These are phyloP conservation scores for Zaprionus inermis DNA, from an alignment of 1,140 invertebrate genomes.

Conservation along the genomic window DNA sequence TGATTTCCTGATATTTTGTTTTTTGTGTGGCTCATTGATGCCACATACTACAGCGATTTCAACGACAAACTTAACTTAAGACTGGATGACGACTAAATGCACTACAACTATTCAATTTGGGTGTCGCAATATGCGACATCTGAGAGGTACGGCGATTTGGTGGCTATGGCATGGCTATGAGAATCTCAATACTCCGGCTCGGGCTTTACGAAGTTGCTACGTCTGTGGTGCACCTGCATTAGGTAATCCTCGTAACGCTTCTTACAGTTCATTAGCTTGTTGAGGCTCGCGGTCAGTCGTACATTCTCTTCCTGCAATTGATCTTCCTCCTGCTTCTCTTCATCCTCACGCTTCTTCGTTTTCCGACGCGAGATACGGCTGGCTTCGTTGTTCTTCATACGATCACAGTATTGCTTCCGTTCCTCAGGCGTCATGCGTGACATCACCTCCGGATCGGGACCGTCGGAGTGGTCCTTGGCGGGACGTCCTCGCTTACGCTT, in stretches of 20 bases:
- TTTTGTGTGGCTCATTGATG: constrained; percentile 21
- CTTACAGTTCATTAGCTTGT: constrained; percentile 13
- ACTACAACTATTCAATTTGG: constrained; percentile 43
- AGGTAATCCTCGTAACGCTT: constrained; percentile 32
- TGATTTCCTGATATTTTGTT: constrained; percentile 19
- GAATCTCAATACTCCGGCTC: constrained; percentile 57
- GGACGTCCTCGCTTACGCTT: constrained; percentile 77
- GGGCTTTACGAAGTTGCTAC: constrained; percentile 59
- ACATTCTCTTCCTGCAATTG: constrained; percentile 29
- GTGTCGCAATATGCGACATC: constrained; percentile 65
- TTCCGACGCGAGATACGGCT: constrained; percentile 75
- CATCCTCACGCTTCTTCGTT: constrained; percentile 68
- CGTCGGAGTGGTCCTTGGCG: constrained; percentile 73
- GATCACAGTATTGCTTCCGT: constrained; percentile 61
- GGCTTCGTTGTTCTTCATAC: constrained; percentile 79
- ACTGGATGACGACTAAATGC: constrained; percentile 50
- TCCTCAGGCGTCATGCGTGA: constrained; percentile 55
- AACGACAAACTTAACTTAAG: constrained; percentile 63
- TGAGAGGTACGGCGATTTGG: constrained; percentile 53
- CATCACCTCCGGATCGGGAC: constrained; percentile 66
- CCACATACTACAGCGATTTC: constrained; percentile 47
- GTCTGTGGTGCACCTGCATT: constrained; percentile 33
- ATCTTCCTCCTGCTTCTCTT: constrained; percentile 54
- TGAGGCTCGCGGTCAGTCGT: constrained; percentile 14
- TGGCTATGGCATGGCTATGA: constrained; percentile 59